These are phyloP conservation scores for Coboldia fuscipes DNA, from an alignment of 1,140 invertebrate species.

Conservation along the genomic window DNA sequence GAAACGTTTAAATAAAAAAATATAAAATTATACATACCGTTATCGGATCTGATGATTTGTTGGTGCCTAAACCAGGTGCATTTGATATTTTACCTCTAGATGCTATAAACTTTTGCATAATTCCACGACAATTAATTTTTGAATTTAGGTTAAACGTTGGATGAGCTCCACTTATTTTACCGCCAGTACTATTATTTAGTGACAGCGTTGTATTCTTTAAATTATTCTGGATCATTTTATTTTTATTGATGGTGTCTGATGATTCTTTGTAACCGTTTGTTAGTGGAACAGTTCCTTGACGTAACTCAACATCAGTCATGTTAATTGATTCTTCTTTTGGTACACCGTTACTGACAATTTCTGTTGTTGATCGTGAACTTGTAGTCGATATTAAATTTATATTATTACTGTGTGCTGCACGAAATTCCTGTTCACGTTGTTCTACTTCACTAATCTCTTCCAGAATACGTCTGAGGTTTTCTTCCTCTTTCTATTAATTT, in stretches of 20 bases:
- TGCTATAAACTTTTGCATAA: constrained; percentile 57
- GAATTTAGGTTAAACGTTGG: too few species aligned
- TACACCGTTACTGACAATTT: constrained; percentile 8
- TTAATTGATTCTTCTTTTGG: background rate
- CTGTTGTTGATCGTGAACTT: constrained; percentile 14
- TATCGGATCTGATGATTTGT: constrained; percentile 1
- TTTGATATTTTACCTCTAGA: constrained; percentile 37
- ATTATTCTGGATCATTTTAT: constrained; percentile 16
- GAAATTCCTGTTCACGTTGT: constrained; percentile 38
- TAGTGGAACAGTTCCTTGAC: constrained; percentile 8
- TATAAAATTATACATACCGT: background rate
- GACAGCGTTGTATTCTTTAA: constrained; percentile 22
- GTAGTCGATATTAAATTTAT: constrained; percentile 19
- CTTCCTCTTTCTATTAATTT: too few species aligned
- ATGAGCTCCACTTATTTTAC: constrained; percentile 30
- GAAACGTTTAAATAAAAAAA: too few species aligned
- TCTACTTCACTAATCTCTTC: constrained; percentile 45
- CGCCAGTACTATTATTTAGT: constrained; percentile 14
- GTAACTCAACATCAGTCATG: constrained; percentile 3
- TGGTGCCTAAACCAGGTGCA: constrained; percentile 5
- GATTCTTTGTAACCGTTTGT: constrained; percentile 1
- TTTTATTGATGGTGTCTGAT: constrained; percentile 4
- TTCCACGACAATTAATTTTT: too few species aligned
- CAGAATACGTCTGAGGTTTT: constrained; percentile 36
- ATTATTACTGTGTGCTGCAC: constrained; percentile 27